These are phyloP conservation scores for Schizopygopsis pylzovi DNA, from an alignment of 2,797 vertebrate genomes.

Conservation along the genomic window DNA sequence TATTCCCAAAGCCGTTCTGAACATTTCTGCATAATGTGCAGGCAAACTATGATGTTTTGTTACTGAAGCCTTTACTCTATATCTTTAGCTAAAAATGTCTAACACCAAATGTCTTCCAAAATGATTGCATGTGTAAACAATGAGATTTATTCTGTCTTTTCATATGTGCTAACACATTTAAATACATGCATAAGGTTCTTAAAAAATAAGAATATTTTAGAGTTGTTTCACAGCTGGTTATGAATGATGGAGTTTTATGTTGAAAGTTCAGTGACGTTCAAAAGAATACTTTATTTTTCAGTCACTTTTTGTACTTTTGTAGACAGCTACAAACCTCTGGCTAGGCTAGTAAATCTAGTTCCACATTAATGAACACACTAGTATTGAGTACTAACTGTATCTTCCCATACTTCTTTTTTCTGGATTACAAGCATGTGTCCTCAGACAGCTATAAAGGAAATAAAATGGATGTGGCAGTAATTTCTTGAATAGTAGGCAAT, in stretches of 20 bases:
- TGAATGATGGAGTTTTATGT: background rate
- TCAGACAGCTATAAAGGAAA: background rate
- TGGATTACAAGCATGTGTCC: background rate
- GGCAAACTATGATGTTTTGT: background rate
- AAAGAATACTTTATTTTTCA: background rate
- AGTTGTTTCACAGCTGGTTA: background rate
- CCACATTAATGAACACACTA: background rate
- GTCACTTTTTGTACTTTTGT: background rate
- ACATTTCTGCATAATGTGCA: background rate
- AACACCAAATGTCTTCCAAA: background rate
- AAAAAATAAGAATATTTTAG: background rate
- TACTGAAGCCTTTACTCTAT: background rate
- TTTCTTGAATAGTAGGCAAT: background rate
- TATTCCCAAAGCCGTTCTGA: background rate
- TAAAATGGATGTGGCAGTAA: background rate
- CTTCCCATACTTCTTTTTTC: background rate
- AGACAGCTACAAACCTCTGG: background rate
- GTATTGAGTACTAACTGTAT: background rate
- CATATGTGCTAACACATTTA: background rate
- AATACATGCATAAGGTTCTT: background rate
- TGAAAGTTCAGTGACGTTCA: background rate
- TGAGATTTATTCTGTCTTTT: background rate
- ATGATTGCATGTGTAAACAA: background rate
- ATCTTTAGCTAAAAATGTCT: background rate
- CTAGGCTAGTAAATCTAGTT: background rate